Evolutionary conservation across 2,888 invertebrate genomes (phyloP).

Genomic region (Gnatocerus cornutus): DNA sequence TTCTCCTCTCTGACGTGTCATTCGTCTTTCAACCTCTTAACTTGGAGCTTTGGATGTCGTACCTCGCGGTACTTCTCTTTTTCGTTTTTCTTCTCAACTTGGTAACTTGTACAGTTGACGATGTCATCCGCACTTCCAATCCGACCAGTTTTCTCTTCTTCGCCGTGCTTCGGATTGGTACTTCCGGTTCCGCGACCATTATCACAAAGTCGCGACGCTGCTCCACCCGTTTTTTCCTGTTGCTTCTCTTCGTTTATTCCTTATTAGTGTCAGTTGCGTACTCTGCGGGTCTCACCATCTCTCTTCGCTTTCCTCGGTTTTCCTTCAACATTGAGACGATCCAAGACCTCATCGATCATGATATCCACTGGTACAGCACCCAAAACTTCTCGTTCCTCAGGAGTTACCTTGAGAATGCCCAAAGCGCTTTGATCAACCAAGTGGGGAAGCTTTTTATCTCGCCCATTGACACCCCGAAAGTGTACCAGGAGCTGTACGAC

Average conservation of each 20-base stretch:
- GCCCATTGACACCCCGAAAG: not conserved
- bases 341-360: constrained; percentile 53
- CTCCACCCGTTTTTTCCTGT: constrained; percentile 37
- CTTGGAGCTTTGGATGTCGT: not conserved
- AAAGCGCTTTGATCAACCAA: constrained; percentile 5
- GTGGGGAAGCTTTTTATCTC: constrained; percentile 9
- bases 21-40: constrained; percentile 5
- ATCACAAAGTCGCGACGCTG: not conserved
- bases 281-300: constrained; percentile 55
- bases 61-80: not conserved
- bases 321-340: constrained; percentile 51
- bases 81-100: not conserved
- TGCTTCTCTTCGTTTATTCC: constrained; percentile 47
- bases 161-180: not conserved
- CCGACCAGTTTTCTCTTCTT: not conserved
- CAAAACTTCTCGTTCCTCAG: constrained; percentile 42
- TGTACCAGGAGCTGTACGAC: not conserved
- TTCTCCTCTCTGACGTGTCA: not conserved
- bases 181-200: not conserved
- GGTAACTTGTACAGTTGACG: not conserved
- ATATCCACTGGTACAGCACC: constrained; percentile 53
- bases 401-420: constrained; percentile 44
- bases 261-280: constrained; percentile 54
- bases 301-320: constrained; percentile 53
- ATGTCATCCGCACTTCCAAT: not conserved